A percentile compares a stretch with the other conserved stretches of the same genome.
These are phyloP conservation scores for Catostomus latipinnis DNA, from an alignment of 2,797 vertebrate genomes.

Conservation along the genomic window DNA sequence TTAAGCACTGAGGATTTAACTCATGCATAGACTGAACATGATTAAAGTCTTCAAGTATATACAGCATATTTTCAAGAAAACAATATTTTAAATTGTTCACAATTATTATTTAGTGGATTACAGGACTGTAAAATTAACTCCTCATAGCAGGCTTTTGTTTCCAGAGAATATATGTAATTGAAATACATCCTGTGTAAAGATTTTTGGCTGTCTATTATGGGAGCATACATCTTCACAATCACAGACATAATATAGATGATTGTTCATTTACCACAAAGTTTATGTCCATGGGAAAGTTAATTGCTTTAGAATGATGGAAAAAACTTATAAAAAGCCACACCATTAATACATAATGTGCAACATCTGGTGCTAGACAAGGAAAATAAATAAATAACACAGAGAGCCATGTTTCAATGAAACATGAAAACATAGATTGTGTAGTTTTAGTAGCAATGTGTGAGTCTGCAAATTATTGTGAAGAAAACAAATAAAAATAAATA, in stretches of 20 bases:
- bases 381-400: not conserved
- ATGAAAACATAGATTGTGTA: constrained; percentile 2
- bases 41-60: constrained; percentile 56
- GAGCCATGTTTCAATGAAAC: constrained; percentile 21
- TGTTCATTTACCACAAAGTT: constrained; percentile 64
- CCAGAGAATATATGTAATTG: constrained; percentile 48
- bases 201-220: constrained; percentile 66
- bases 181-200: constrained; percentile 56
- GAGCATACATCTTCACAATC: constrained; percentile 53
- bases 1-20: constrained; percentile 43
- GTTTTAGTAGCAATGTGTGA: not conserved
- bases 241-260: constrained; percentile 66
- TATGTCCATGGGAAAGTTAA: constrained; percentile 49
- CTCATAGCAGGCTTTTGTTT: constrained; percentile 38
- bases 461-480: too few species aligned
- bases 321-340: constrained; percentile 23
- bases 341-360: constrained; percentile 25
- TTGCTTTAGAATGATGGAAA: constrained; percentile 43
- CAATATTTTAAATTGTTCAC: constrained; percentile 59
- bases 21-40: constrained; percentile 25
- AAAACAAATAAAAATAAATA: too few species aligned
- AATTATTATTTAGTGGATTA: constrained; percentile 62
- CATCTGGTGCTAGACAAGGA: constrained; percentile 30
- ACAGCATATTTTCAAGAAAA: not conserved
- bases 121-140: constrained; percentile 52